Evolutionary conservation across 2,888 invertebrate species (phyloP).

Genomic region (Ariolimax columbianus): DNA sequence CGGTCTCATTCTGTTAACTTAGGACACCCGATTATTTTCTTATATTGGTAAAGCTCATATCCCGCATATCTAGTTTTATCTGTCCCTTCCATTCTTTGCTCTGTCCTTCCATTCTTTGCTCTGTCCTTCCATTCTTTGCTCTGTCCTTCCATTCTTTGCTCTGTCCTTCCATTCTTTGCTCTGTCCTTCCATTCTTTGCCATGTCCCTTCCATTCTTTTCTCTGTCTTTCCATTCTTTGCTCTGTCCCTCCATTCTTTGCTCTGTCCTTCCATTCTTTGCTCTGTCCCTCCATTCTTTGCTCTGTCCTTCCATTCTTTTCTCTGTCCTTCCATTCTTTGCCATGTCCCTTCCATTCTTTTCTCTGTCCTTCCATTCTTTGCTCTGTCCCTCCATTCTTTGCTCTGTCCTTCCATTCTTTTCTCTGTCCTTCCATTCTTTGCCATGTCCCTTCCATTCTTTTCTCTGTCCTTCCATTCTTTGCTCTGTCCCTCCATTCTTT

Average conservation of each 20-base stretch:
- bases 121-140: conserved; percentile 18
- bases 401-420: background rate
- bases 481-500: background rate
- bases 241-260: background rate
- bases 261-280: background rate
- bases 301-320: background rate
- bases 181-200: too few species aligned
- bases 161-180: conserved; percentile 1
- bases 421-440: too few species aligned
- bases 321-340: too few species aligned
- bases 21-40: too few species aligned
- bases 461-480: too few species aligned
- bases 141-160: background rate
- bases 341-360: too few species aligned
- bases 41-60: too few species aligned
- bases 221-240: too few species aligned
- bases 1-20: too few species aligned
- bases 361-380: too few species aligned
- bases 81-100: background rate
- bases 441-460: too few species aligned
- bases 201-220: background rate
- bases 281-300: background rate
- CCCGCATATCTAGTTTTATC: too few species aligned
- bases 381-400: background rate
- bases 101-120: conserved; percentile 13